Percentiles rank a stretch among this genome's conserved stretches.
Conservation (phyloP, 2,797 vertebrate species). For the Chromobotia macracanthus region DNA sequence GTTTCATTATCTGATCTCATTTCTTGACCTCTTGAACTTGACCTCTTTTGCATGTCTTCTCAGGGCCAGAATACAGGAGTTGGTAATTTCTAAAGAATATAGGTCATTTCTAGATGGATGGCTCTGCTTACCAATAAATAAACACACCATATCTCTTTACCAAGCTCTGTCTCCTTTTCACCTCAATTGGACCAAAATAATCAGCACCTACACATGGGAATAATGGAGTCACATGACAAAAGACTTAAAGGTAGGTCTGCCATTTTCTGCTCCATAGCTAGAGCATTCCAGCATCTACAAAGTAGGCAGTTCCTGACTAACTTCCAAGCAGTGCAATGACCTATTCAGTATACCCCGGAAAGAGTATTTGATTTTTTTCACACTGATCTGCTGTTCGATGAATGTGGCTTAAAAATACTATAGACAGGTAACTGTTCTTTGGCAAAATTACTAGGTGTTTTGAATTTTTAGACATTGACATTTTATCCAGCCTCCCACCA, state of each 20-base stretch:
- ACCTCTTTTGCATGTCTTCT: constrained; percentile 19
- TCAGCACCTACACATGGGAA: constrained; percentile 6
- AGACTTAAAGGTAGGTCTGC: not conserved
- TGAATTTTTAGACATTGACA: not conserved
- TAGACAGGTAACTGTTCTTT: not conserved
- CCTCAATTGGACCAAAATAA: constrained; percentile 16
- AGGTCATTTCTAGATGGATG: constrained; percentile 15
- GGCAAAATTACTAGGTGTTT: not conserved
- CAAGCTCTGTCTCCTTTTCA: not conserved
- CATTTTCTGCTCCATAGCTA: constrained; percentile 7
- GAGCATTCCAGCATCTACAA: not conserved
- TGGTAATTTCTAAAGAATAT: constrained; percentile 35
- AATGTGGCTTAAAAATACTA: not conserved
- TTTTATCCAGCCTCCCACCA: not conserved
- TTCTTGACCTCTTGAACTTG: constrained; percentile 27
- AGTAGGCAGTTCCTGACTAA: not conserved
- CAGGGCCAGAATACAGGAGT: constrained; percentile 21
- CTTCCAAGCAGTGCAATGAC: not conserved
- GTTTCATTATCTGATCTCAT: constrained; percentile 38
- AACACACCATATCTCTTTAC: constrained; percentile 28
- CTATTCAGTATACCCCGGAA: not conserved
- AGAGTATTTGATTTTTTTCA: not conserved
- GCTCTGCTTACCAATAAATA: not conserved
- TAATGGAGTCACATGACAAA: not conserved
- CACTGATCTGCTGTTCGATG: not conserved